Conservation (phyloP, 2,113 vertebrate species). For the Heterotis niloticus region DNA sequence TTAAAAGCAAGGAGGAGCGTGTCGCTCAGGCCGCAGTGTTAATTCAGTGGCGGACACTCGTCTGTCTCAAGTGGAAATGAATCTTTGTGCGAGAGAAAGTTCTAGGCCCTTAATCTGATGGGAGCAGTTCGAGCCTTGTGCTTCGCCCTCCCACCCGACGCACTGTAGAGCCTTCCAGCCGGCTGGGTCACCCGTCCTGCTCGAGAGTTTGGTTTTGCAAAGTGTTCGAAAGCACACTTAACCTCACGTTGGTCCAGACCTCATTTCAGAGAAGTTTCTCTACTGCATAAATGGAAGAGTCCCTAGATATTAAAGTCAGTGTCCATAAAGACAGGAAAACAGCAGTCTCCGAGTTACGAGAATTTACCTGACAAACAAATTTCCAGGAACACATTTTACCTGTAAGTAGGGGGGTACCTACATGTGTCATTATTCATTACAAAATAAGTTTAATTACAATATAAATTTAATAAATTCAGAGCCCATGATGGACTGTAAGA, state of each 20-base stretch:
- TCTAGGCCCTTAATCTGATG: neutral
- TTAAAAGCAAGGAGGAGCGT: neutral
- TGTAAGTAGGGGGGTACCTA: too few relatives aligned
- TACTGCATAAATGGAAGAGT: neutral
- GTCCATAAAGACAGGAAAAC: neutral
- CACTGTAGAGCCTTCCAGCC: neutral
- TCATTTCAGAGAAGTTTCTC: neutral
- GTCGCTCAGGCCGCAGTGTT: neutral
- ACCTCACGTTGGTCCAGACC: neutral
- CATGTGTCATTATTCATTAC: too few relatives aligned
- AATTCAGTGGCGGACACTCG: too few relatives aligned
- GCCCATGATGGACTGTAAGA: too few relatives aligned
- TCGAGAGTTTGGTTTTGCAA: neutral
- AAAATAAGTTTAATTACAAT: too few relatives aligned
- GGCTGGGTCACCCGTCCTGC: neutral
- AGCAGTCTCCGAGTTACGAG: neutral
- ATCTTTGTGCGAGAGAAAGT: neutral
- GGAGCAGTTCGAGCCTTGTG: neutral
- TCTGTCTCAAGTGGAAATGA: neutral
- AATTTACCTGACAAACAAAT: too few relatives aligned
- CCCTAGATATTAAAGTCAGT: neutral
- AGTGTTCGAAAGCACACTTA: neutral
- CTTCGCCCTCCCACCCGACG: neutral
- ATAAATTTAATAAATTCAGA: too few relatives aligned
- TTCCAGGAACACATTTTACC: too few relatives aligned